Evolutionary conservation across 2,797 vertebrate genomes (phyloP).

Genomic region (Anguilla marmorata): DNA sequence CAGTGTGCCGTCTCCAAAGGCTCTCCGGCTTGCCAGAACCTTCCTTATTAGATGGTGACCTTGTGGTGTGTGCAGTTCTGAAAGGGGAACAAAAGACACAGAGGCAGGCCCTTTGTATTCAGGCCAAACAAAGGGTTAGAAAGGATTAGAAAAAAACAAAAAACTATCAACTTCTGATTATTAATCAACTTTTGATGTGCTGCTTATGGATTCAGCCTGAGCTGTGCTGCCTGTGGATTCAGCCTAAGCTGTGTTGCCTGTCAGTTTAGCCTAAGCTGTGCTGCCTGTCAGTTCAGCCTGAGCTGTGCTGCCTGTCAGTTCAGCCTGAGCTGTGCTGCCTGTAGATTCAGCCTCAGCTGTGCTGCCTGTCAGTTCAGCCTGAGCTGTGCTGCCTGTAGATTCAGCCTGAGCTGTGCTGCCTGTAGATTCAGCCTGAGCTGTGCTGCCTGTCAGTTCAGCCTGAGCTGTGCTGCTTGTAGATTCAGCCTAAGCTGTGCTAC

Average conservation of each 20-base stretch:
- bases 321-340: no score
- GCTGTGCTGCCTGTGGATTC: background rate
- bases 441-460: background rate
- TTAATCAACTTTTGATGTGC: background rate
- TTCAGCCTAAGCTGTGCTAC: background rate
- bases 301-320: no score
- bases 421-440: background rate
- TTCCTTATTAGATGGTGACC: background rate
- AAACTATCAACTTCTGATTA: background rate
- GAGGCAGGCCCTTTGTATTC: background rate
- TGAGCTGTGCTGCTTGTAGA: background rate
- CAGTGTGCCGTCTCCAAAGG: background rate
- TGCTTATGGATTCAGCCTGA: background rate
- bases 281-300: background rate
- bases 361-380: background rate
- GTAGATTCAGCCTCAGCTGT: no score
- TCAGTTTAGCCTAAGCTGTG: background rate
- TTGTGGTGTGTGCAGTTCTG: background rate
- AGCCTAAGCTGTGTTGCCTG: background rate
- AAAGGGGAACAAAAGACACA: background rate
- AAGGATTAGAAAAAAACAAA: background rate
- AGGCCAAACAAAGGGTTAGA: background rate
- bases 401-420: background rate
- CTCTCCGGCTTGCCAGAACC: background rate
- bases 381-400: background rate